Evolutionary conservation across 2,797 vertebrate species (phyloP).

Genomic region (Gymnocypris eckloni): DNA sequence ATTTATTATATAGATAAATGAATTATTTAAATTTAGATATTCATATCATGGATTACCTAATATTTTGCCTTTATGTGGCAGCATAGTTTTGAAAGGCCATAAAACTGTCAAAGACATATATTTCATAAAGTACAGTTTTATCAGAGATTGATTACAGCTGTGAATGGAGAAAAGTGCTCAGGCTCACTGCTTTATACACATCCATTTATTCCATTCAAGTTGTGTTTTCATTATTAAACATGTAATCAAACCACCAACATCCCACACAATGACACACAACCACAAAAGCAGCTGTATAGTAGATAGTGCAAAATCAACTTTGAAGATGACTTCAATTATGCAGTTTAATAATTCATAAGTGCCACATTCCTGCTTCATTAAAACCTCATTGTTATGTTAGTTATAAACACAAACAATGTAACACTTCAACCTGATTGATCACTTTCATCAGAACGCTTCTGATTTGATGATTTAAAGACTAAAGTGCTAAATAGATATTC

Average conservation of each 20-base stretch:
- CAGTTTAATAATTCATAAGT: not conserved
- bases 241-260: slow-evolving; percentile 22
- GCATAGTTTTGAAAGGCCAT: not conserved
- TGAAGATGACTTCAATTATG: not conserved
- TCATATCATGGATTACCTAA: no score
- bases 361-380: not conserved
- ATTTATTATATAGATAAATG: not conserved
- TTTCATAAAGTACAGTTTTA: not conserved
- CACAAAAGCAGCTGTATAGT: not conserved
- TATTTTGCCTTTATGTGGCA: not conserved
- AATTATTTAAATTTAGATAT: not conserved
- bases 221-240: slow-evolving; percentile 3
- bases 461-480: no score
- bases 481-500: not conserved
- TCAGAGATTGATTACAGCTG: not conserved
- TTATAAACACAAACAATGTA: not conserved
- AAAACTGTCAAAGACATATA: not conserved
- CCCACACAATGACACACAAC: slow-evolving; percentile 13
- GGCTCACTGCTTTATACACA: slow-evolving; percentile 12
- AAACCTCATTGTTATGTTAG: not conserved
- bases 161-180: not conserved
- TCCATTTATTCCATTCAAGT: slow-evolving; percentile 21
- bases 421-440: not conserved
- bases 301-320: not conserved
- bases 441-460: not conserved